Conservation (phyloP, 2,888 invertebrate genomes). For the Phrixothrix hirtus region DNA sequence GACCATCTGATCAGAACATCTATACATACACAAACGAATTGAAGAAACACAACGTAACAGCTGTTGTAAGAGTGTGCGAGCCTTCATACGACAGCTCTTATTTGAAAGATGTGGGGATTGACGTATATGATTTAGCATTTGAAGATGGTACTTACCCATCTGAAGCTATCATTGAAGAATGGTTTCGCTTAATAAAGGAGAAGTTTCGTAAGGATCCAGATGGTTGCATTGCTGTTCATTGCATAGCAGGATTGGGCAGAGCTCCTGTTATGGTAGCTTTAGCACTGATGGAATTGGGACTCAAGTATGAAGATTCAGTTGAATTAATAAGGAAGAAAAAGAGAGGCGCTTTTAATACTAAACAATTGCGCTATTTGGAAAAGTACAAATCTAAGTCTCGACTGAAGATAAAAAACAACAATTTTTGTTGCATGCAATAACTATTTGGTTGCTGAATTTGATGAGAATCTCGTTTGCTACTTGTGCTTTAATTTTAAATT, state of each 20-base stretch:
- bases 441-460: background rate
- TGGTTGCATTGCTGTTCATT: slow-evolving; percentile 95
- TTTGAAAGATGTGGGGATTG: slow-evolving; percentile 85
- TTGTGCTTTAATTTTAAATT: too few species aligned
- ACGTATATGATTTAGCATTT: slow-evolving; percentile 93
- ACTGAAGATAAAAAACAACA: slow-evolving; percentile 89
- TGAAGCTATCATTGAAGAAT: slow-evolving; percentile 87
- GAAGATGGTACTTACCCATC: slow-evolving; percentile 93
- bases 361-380: slow-evolving; percentile 96
- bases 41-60: slow-evolving; percentile 92
- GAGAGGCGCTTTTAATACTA: slow-evolving; percentile 98
- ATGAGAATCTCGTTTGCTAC: background rate
- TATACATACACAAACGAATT: slow-evolving; percentile 76
- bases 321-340: slow-evolving; percentile 90
- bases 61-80: slow-evolving; percentile 97
- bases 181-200: slow-evolving; percentile 81
- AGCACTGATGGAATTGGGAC: slow-evolving; percentile 96
- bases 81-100: slow-evolving; percentile 94
- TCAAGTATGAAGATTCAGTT: slow-evolving; percentile 98
- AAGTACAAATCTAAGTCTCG: slow-evolving; percentile 97
- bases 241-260: slow-evolving; percentile 96
- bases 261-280: slow-evolving; percentile 98
- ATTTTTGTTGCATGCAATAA: slow-evolving; percentile 83
- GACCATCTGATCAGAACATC: slow-evolving; percentile 94
- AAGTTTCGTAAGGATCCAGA: slow-evolving; percentile 82